phyloP scores from a whole-genome alignment of 2,888 invertebrate species.

The Aleiodes alternator region DNA sequence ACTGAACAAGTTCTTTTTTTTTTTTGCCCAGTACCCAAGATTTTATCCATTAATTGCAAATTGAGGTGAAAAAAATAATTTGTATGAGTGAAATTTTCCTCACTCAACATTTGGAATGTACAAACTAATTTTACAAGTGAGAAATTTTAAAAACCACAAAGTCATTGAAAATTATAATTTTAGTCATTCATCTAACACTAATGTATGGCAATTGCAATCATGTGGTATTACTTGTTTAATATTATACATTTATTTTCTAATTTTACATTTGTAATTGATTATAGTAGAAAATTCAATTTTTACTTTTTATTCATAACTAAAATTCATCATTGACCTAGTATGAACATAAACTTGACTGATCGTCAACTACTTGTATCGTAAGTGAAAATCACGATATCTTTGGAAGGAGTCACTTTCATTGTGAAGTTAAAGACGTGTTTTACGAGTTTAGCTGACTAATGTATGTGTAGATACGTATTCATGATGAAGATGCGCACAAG shows the following conservation, averaged over 20 bases:
- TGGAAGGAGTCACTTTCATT: conserved; percentile 23
- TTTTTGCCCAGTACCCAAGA: no score
- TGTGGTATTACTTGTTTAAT: neutral
- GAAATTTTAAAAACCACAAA: conserved; percentile 8
- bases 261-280: conserved; percentile 15
- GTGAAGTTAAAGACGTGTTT: neutral
- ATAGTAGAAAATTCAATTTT: conserved; percentile 26
- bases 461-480: no score
- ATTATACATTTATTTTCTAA: conserved; percentile 28
- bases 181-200: no score
- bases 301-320: neutral
- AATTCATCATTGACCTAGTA: conserved; percentile 17
- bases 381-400: conserved; percentile 14
- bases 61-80: conserved; percentile 1
- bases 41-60: neutral
- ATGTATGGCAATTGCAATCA: no score
- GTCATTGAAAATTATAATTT: conserved; percentile 18
- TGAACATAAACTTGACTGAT: no score
- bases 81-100: conserved; percentile 18
- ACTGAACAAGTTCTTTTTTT: no score
- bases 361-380: neutral
- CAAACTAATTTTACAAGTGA: conserved; percentile 10
- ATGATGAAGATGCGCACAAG: no score
- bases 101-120: neutral
- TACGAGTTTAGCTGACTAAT: no score